Evolutionary conservation across 2,797 vertebrate genomes (phyloP).

Genomic region (Myotis pilosus): DNA sequence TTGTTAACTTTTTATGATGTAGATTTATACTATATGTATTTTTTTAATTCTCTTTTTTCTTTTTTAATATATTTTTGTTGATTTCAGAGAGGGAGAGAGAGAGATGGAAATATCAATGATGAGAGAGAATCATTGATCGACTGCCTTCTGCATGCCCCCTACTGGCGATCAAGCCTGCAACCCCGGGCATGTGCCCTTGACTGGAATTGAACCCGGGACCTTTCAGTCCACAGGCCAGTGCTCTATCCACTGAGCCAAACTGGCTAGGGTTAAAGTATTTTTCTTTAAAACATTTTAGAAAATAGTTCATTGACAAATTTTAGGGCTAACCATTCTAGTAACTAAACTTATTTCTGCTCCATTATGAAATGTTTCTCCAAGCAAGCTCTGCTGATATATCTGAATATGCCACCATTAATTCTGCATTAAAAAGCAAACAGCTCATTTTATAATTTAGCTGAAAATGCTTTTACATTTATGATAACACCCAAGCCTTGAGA

Average conservation of each 20-base stretch:
- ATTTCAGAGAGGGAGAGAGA: too few relatives aligned
- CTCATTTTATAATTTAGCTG: background rate
- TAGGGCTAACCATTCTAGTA: background rate
- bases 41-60: background rate
- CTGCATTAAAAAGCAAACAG: background rate
- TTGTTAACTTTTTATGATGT: background rate
- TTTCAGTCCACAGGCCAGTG: too few relatives aligned
- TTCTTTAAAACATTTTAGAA: constrained; percentile 32
- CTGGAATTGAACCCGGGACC: too few relatives aligned
- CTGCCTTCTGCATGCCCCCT: too few relatives aligned
- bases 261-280: background rate
- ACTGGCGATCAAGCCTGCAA: too few relatives aligned
- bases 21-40: background rate
- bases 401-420: background rate
- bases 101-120: too few relatives aligned
- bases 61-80: too few relatives aligned
- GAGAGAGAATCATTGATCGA: too few relatives aligned
- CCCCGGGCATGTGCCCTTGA: too few relatives aligned
- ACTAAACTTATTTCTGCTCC: background rate
- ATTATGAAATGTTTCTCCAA: background rate
- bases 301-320: background rate
- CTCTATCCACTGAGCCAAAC: too few relatives aligned
- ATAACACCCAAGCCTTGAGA: background rate
- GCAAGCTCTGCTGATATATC: background rate
- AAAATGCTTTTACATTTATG: constrained; percentile 7